Evolutionary conservation across 2,888 invertebrate species (phyloP), one percentile per base, ranked within the genome.

Genomic region (Volucella zonaria): DNA sequence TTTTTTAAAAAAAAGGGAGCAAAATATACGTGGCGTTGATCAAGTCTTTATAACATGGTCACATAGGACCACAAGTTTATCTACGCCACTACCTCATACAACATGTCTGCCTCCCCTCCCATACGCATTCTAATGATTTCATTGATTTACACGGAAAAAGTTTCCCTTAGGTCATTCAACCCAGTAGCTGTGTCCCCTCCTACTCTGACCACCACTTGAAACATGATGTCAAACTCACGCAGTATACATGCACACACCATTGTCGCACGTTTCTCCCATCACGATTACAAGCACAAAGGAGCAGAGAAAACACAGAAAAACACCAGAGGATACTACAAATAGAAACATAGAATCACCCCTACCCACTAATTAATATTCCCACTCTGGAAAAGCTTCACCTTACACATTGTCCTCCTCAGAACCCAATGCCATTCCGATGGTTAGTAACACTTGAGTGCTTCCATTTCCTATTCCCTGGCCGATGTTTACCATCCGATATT

Each of bases 341-440:
- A 31, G 31, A 31, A 31, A 31, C 31, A 31, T 31, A 6, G 31
- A 31, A 6, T 31, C 43, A 45, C 51, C 49, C 43, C 3, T 10
- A 49, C 49, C 8, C 31, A 15, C 38, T 73, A 62, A 73, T 73
- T 61, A 73, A 62, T 54, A 73, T 54, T 73, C 73, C 45, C 31
- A 31, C 61, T 31, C 47, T 31, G 31, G 6, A 31, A 31, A 31
- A 31, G 6, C 4, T 31, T 4, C 56, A 23, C 54, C 31, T 59
- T 31, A 42, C 66, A 66, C 52, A 52, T 6, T 66, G 4, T 31
- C 31, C 6, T 31, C 31, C 31, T 31, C 31, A 15, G 14, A 15
- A 3, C 10, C 2, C 12, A n/a, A 12, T 15, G 42, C 43, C 6
- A 31, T 6, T 31, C 42, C n/a, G 43, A 31, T 23, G 43, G 52